phyloP scores from a whole-genome alignment of 2,888 invertebrate genomes.

The Amphimallon solstitiale region DNA sequence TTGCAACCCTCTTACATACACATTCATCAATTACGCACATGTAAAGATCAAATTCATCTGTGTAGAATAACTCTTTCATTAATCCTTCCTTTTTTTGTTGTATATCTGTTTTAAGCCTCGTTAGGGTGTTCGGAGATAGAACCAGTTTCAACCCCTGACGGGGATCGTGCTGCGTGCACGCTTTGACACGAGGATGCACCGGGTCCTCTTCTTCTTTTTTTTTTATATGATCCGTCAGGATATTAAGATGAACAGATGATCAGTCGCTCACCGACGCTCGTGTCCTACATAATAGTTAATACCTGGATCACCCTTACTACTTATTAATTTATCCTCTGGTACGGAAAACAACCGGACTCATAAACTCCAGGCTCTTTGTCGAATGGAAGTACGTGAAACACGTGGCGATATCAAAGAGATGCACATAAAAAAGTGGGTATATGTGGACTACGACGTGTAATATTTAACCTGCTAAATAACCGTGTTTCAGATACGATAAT shows the following conservation, averaged over 20 bases:
- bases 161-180: conserved; percentile 24
- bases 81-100: no score
- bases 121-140: neutral
- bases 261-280: conserved; percentile 16
- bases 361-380: neutral
- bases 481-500: no score
- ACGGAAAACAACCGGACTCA: conserved; percentile 18
- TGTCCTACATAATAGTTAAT: conserved; percentile 35
- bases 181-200: conserved; percentile 34
- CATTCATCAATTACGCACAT: no score
- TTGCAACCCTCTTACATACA: no score
- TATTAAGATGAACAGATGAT: conserved; percentile 31
- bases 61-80: no score
- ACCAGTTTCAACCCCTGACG: conserved; percentile 21
- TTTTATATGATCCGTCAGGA: neutral
- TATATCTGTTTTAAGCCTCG: neutral
- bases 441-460: no score
- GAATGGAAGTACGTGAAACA: no score
- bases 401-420: no score
- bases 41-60: no score
- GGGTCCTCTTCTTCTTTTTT: conserved; percentile 28
- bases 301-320: conserved; percentile 34
- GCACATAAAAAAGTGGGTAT: no score
- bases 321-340: conserved; percentile 33
- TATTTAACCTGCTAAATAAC: no score